Conservation (phyloP, 92 coral and sea anemone genomes). For the Heliopora coerulea region DNA sequence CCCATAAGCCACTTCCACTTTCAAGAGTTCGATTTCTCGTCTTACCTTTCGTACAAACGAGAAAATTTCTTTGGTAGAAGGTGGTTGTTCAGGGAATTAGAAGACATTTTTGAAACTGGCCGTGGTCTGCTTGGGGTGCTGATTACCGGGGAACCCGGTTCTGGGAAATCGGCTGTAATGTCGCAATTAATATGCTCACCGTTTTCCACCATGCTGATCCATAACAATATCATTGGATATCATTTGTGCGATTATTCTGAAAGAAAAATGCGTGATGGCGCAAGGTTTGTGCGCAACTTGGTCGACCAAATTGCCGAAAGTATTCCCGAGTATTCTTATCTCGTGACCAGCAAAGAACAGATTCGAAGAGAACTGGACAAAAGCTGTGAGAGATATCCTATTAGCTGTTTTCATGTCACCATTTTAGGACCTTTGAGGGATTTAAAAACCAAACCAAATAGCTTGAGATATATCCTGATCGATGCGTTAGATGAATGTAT, state of each 20-base stretch:
- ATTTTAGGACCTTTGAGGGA: constrained; percentile 50
- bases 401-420: constrained; percentile 56
- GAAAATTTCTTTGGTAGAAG: constrained; percentile 54
- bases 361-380: constrained; percentile 53
- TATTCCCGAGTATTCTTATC: constrained; percentile 49
- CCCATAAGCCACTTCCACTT: constrained; percentile 3
- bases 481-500: constrained; percentile 87
- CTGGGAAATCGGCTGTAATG: constrained; percentile 75
- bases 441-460: constrained; percentile 28
- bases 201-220: constrained; percentile 55
- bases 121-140: constrained; percentile 39
- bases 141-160: constrained; percentile 69
- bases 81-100: constrained; percentile 61
- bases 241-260: constrained; percentile 78
- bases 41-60: constrained; percentile 6
- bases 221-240: constrained; percentile 70
- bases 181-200: constrained; percentile 78
- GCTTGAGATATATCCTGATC: constrained; percentile 49
- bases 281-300: constrained; percentile 74
- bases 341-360: constrained; percentile 37
- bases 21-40: constrained; percentile 21
- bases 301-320: constrained; percentile 67
- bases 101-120: constrained; percentile 11
- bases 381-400: constrained; percentile 64
- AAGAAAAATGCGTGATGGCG: constrained; percentile 65